Evolutionary conservation across 1,140 invertebrate species (phyloP), one percentile per base, ranked within the genome.

Genomic region (Drosophila prosaltans): DNA sequence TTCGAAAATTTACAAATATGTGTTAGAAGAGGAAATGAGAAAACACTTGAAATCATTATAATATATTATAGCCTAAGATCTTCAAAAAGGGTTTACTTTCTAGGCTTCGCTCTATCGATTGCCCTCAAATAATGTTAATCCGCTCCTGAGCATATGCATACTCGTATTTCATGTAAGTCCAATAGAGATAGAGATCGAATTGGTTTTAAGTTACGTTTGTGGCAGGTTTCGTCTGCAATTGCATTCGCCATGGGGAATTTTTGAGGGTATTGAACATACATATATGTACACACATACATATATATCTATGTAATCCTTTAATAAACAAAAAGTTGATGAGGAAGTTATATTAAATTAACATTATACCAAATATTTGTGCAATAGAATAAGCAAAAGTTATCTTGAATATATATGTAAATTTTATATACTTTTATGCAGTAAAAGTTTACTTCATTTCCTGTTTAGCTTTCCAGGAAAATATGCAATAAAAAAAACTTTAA

Each of bases 151-250:
- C 41, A 4, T 1, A n/a, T 43, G 41, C 10, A 43, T n/a, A 43
- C 41, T 43, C n/a, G 3, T 43, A 43, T n/a, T 43, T 43, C 41
- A 43, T 43, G 41, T 43, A 43, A 43, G 41, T n/a, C 39, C 41
- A 43, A n/a, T n/a, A 16, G 16, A 16, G 41, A 43, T 43, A 43
- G 41, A 43, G 41, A 43, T 43, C 41, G 41, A n/a, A 43, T 43
- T 43, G 41, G 41, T 43, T 43, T 43, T n/a, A 2, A 7, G 41
- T 43, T 43, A 43, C 41, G 41, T 43, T 43, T 43, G 41, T 11
- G 41, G 41, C 41, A 43, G 16, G 41, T 43, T 43, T 43, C 41
- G 11, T 43, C 41, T 43, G 41, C 41, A 43, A 43, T 43, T 43
- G 41, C 41, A 43, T n/a, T 43, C 41, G 41, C n/a, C 11, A n/a